These are phyloP conservation scores for Trissolcus japonicus DNA, from an alignment of 2,888 invertebrate species.

Conservation along the genomic window DNA sequence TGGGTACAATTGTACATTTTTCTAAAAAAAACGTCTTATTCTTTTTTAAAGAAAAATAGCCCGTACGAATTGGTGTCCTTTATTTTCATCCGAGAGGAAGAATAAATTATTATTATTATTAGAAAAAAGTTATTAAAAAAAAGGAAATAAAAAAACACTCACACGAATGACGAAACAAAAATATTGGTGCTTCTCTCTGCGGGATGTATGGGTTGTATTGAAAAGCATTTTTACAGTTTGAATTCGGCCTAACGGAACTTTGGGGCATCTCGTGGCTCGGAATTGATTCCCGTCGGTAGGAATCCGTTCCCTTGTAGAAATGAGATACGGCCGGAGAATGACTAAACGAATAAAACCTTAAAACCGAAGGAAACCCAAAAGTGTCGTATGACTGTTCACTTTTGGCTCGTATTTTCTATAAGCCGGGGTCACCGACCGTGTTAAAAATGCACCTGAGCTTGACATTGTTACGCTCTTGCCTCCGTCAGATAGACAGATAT, in stretches of 20 bases:
- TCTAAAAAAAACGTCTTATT: too few species aligned
- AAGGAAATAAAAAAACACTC: conserved; percentile 17
- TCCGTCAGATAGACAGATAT: conserved; percentile 10
- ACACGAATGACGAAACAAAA: conserved; percentile 6
- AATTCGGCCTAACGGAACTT: conserved; percentile 51
- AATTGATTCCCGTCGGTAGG: conserved; percentile 44
- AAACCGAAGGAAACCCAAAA: conserved; percentile 53
- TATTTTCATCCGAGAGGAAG: too few species aligned
- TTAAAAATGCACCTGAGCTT: conserved; percentile 53
- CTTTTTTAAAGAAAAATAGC: too few species aligned
- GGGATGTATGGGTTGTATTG: conserved; percentile 33
- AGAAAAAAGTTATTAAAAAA: not conserved
- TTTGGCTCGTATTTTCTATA: conserved; percentile 46
- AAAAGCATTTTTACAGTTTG: conserved; percentile 44
- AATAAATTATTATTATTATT: too few species aligned
- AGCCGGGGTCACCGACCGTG: conserved; percentile 45
- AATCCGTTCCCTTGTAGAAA: conserved; percentile 41
- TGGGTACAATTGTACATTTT: too few species aligned
- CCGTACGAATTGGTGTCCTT: too few species aligned
- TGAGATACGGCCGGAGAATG: conserved; percentile 47
- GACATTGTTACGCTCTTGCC: conserved; percentile 35
- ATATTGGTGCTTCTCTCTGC: conserved; percentile 19
- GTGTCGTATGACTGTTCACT: conserved; percentile 48
- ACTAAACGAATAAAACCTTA: conserved; percentile 56
- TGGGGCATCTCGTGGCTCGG: conserved; percentile 22